These are phyloP conservation scores for Dromococcyx pavoninus DNA, from an alignment of 2,797 vertebrate species.

Conservation along the genomic window DNA sequence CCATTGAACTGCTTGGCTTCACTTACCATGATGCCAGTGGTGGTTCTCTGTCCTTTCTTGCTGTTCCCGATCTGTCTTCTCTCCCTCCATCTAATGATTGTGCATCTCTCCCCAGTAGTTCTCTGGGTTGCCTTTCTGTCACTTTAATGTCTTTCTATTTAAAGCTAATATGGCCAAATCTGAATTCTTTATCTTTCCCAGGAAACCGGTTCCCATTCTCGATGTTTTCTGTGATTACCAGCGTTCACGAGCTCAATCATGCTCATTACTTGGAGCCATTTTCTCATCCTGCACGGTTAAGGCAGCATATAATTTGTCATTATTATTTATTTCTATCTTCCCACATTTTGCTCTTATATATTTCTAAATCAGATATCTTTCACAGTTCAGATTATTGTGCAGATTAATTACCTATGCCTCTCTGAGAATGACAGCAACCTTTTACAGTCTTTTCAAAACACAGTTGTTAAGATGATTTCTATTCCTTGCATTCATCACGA, in stretches of 20 bases:
- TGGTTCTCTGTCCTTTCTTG: background rate
- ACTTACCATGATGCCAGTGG: background rate
- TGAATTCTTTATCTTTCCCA: background rate
- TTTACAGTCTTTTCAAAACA: constrained; percentile 1
- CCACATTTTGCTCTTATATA: background rate
- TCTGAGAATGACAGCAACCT: background rate
- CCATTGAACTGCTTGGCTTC: background rate
- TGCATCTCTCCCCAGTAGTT: background rate
- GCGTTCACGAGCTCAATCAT: background rate
- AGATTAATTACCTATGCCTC: background rate
- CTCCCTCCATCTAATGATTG: background rate
- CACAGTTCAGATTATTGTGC: background rate
- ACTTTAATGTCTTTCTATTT: background rate
- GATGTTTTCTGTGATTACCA: background rate
- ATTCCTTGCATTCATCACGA: constrained; percentile 1
- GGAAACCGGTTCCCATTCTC: background rate
- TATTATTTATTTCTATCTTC: background rate
- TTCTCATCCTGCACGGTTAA: background rate
- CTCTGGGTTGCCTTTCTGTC: background rate
- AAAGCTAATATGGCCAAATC: background rate
- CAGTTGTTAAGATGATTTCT: constrained; percentile 37
- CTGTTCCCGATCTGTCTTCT: background rate
- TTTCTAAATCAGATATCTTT: constrained; percentile 11
- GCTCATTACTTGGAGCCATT: background rate
- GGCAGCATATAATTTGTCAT: background rate